These are phyloP conservation scores for Macrotis lagotis DNA, from an alignment of 2,113 vertebrate genomes.

Conservation along the genomic window DNA sequence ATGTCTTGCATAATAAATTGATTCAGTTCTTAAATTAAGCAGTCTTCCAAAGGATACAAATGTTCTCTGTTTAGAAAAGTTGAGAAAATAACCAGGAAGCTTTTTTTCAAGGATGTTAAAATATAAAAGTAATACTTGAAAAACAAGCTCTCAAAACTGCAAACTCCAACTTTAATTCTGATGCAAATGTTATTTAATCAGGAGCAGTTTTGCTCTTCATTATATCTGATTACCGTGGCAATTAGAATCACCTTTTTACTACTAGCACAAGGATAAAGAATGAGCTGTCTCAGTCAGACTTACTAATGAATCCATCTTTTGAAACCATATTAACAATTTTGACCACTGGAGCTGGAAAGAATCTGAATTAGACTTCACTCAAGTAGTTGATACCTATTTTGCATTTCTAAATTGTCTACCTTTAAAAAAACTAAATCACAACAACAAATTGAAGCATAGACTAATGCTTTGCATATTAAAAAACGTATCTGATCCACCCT, in stretches of 20 bases:
- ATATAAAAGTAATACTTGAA: slow-evolving; percentile 31
- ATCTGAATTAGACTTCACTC: slow-evolving; percentile 25
- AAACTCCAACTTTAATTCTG: slow-evolving; percentile 60
- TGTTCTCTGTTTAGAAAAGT: slow-evolving; percentile 46
- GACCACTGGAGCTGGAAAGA: slow-evolving; percentile 31
- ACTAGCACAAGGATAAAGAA: slow-evolving; percentile 69
- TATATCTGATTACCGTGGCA: slow-evolving; percentile 80
- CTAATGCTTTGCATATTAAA: slow-evolving; percentile 35
- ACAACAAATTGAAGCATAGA: slow-evolving; percentile 39
- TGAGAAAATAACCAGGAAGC: slow-evolving; percentile 51
- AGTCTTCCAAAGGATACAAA: slow-evolving; percentile 62
- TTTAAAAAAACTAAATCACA: slow-evolving; percentile 29
- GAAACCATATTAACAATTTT: slow-evolving; percentile 68
- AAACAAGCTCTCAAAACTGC: slow-evolving; percentile 68
- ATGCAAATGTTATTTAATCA: slow-evolving; percentile 84
- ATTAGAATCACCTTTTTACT: slow-evolving; percentile 82
- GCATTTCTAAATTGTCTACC: slow-evolving; percentile 50
- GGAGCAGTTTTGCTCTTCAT: slow-evolving; percentile 81
- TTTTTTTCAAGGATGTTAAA: background rate
- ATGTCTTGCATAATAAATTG: slow-evolving; percentile 46
- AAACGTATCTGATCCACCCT: slow-evolving; percentile 38
- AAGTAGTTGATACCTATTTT: slow-evolving; percentile 60
- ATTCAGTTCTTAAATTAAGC: slow-evolving; percentile 32
- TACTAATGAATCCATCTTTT: slow-evolving; percentile 80
- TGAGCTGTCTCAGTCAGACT: slow-evolving; percentile 76